Evolutionary conservation across 2,113 vertebrate species (phyloP).

Genomic region (Myrmecophaga tridactyla): DNA sequence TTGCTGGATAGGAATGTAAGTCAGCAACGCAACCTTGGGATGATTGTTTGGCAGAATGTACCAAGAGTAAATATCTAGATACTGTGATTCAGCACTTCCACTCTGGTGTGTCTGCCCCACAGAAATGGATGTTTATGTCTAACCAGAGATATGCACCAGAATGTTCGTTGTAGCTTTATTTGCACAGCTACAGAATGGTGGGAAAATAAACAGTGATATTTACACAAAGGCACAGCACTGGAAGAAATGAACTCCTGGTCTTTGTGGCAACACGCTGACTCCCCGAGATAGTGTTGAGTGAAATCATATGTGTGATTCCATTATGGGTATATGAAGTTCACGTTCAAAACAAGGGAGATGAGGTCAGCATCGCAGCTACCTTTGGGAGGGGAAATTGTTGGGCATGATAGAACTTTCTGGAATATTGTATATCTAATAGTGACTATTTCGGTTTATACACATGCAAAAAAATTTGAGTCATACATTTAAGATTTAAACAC

Average conservation of each 20-base stretch:
- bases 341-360: not conserved
- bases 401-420: not conserved
- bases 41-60: not conserved
- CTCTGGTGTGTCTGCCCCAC: not conserved
- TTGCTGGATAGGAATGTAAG: not conserved
- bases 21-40: not conserved
- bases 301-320: no score
- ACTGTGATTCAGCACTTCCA: fast-evolving
- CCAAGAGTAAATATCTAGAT: fast-evolving
- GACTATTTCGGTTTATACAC: not conserved
- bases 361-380: no score
- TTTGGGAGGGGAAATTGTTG: no score
- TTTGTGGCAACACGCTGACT: no score
- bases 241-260: not conserved
- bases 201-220: no score
- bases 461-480: not conserved
- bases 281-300: not conserved
- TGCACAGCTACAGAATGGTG: not conserved
- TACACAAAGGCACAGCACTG: not conserved
- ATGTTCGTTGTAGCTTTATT: fast-evolving
- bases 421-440: fast-evolving
- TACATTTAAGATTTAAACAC: not conserved
- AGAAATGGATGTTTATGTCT: fast-evolving
- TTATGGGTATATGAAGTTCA: no score
- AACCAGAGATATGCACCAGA: fast-evolving